A percentile compares a stretch with the other conserved stretches of the same genome.
Evolutionary conservation across 2,113 vertebrate genomes (phyloP).

Genomic region (Callospermophilus lateralis): DNA sequence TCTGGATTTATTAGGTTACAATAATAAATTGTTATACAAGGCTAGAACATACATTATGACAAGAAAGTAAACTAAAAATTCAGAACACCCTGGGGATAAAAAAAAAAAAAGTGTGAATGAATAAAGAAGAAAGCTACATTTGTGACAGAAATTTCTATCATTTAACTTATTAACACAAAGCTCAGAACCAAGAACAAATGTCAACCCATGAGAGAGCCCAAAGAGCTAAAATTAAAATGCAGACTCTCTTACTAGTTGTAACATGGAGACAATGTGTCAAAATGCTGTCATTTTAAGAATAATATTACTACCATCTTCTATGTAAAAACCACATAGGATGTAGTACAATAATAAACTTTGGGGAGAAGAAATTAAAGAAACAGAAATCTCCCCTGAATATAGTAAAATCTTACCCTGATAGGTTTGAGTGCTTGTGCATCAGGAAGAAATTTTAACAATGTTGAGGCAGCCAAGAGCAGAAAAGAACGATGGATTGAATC

Average conservation of each 20-base stretch:
- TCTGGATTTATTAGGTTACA: slow-evolving; percentile 28
- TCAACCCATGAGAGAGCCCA: neutral
- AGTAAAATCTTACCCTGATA: slow-evolving; percentile 89
- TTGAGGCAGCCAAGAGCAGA: slow-evolving; percentile 97
- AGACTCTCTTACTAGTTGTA: neutral
- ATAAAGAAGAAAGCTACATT: neutral
- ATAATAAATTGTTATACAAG: neutral
- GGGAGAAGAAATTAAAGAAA: slow-evolving; percentile 17
- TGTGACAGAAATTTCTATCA: neutral
- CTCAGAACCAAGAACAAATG: neutral
- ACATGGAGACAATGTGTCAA: neutral
- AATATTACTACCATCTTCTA: neutral
- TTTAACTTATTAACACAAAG: slow-evolving; percentile 35
- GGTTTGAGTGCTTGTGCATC: slow-evolving; percentile 98
- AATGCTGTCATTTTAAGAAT: neutral
- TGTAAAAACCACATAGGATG: neutral
- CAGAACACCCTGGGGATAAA: neutral
- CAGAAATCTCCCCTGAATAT: neutral
- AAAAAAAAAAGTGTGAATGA: neutral
- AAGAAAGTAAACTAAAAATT: neutral
- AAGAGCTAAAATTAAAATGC: neutral
- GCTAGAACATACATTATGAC: neutral
- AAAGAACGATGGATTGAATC: slow-evolving; percentile 99
- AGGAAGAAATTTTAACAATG: slow-evolving; percentile 98
- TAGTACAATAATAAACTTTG: neutral